Conservation (phyloP, 2,113 vertebrate genomes). For the Porphyrio hochstetteri region DNA sequence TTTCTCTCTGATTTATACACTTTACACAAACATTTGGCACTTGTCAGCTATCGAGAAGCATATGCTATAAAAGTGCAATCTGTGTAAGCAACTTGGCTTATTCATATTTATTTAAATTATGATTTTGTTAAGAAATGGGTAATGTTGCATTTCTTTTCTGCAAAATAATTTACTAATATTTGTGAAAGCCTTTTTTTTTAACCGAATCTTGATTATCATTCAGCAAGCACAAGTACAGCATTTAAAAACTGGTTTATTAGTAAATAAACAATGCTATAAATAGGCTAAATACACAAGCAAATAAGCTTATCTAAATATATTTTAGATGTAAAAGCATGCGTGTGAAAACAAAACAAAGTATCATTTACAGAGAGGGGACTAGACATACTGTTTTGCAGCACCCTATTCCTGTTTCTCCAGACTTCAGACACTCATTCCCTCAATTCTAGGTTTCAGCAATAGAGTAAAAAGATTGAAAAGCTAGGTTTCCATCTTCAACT, state of each 20-base stretch:
- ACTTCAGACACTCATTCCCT: neutral
- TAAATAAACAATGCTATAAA: conserved; percentile 34
- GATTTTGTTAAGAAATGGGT: neutral
- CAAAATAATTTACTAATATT: conserved; percentile 24
- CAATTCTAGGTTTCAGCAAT: neutral
- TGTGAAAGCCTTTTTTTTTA: conserved; percentile 9
- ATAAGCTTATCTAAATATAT: neutral
- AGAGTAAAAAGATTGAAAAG: neutral
- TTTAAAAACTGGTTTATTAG: conserved; percentile 18
- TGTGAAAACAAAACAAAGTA: neutral
- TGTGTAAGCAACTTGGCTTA: neutral
- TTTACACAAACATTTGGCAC: neutral
- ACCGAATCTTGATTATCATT: conserved; percentile 15
- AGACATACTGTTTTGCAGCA: neutral
- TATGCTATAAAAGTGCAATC: neutral
- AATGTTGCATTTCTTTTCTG: neutral
- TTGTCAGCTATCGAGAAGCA: neutral
- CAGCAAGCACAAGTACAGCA: neutral
- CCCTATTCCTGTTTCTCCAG: neutral
- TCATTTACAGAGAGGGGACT: neutral
- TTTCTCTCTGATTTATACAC: neutral
- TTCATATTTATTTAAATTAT: neutral
- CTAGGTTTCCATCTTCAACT: neutral
- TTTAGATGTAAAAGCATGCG: neutral
- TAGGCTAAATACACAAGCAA: neutral